Percentiles rank a stretch among this genome's conserved stretches.
Evolutionary conservation across 2,113 vertebrate genomes (phyloP).

Genomic region (Mobula hypostoma): DNA sequence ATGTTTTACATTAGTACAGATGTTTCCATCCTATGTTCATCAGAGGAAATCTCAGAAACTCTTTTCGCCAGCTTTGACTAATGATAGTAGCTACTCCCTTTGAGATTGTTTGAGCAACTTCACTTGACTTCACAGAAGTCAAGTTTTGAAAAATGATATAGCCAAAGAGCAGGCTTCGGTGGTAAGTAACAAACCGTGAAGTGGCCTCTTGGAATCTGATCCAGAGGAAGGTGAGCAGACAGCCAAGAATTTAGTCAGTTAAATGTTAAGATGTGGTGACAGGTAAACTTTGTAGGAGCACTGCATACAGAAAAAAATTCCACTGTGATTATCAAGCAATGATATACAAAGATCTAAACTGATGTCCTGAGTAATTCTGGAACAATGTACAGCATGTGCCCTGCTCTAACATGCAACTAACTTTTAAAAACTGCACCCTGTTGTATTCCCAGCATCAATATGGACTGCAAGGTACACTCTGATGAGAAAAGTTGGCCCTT

Average conservation of each 20-base stretch:
- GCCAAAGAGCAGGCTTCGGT: neutral
- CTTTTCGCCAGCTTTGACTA: neutral
- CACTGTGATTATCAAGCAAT: too few relatives aligned
- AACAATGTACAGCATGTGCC: neutral
- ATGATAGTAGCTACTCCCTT: neutral
- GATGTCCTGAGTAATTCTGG: neutral
- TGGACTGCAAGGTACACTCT: neutral
- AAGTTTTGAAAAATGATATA: conserved; percentile 20
- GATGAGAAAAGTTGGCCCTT: neutral
- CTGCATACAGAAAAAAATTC: neutral
- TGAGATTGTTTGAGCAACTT: neutral
- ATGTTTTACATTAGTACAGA: neutral
- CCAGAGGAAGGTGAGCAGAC: neutral
- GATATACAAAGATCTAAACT: neutral
- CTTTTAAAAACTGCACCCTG: neutral
- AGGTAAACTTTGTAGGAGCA: neutral
- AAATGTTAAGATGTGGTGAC: neutral
- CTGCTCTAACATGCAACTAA: neutral
- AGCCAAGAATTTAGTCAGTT: neutral
- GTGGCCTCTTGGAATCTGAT: neutral
- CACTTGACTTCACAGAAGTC: neutral
- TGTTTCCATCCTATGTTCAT: conserved; percentile 4
- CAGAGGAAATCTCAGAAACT: neutral
- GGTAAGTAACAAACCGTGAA: neutral
- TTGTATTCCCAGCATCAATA: neutral